Percentiles rank a stretch among this genome's conserved stretches.
These are phyloP conservation scores for Tor tambroides DNA, from an alignment of 2,113 vertebrate genomes.

Conservation along the genomic window DNA sequence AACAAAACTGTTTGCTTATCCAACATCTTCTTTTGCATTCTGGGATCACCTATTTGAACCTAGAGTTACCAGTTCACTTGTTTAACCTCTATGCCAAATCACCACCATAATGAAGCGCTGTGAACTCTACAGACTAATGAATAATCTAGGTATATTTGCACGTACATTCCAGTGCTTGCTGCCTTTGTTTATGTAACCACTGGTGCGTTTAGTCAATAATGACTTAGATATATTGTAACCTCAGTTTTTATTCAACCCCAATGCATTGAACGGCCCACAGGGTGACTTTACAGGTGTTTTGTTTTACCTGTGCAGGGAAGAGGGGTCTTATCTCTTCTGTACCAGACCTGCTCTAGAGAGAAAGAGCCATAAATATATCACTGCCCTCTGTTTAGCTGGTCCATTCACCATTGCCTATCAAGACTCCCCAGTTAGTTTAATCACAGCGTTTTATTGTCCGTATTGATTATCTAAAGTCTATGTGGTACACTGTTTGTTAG, in stretches of 20 bases:
- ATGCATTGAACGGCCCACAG: neutral
- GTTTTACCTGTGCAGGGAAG: neutral
- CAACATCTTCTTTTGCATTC: neutral
- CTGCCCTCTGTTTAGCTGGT: slow-evolving; percentile 2
- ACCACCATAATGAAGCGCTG: neutral
- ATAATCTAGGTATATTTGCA: neutral
- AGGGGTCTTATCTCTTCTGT: slow-evolving; percentile 22
- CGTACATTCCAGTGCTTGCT: neutral
- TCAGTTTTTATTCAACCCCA: neutral
- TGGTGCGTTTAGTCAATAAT: neutral
- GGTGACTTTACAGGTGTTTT: slow-evolving; percentile 1
- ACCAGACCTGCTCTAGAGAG: slow-evolving; percentile 5
- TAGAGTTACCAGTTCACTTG: neutral
- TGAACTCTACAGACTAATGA: neutral
- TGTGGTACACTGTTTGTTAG: neutral
- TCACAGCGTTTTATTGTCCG: neutral
- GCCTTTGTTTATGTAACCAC: neutral
- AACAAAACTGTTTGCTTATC: too few species aligned
- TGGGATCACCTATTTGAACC: neutral
- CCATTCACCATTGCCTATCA: slow-evolving; percentile 14
- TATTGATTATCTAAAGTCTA: slow-evolving; percentile 19
- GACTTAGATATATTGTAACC: slow-evolving; percentile 6
- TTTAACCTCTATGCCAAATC: neutral
- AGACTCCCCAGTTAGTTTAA: slow-evolving; percentile 12
- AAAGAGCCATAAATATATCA: slow-evolving; percentile 22